Evolutionary conservation across 2,113 vertebrate genomes (phyloP).

Genomic region (Pseudorasbora parva): DNA sequence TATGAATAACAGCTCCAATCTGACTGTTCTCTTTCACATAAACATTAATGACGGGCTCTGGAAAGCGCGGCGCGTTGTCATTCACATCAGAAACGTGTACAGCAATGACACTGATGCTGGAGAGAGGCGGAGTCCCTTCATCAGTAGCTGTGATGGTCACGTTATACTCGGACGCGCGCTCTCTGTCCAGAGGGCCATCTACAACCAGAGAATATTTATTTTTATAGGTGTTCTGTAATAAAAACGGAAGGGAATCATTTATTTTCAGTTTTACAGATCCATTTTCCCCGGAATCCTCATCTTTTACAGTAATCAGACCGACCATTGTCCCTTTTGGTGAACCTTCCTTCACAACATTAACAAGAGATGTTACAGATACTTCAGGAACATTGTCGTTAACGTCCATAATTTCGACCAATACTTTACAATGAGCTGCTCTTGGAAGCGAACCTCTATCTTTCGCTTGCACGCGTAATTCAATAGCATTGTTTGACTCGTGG

Average conservation of each 20-base stretch:
- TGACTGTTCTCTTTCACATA: too few species aligned
- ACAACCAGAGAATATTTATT: constrained; percentile 59
- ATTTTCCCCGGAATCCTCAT: constrained; percentile 67
- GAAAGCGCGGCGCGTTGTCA: too few species aligned
- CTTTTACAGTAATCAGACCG: constrained; percentile 70
- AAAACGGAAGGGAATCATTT: constrained; percentile 4
- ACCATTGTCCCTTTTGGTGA: constrained; percentile 56
- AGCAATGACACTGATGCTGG: too few species aligned
- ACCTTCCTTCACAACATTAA: constrained; percentile 62
- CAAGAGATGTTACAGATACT: constrained; percentile 74
- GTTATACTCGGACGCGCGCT: constrained; percentile 59
- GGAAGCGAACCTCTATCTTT: constrained; percentile 71
- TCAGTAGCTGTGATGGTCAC: constrained; percentile 64
- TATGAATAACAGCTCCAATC: too few species aligned
- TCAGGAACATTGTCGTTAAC: constrained; percentile 82
- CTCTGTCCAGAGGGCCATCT: constrained; percentile 64
- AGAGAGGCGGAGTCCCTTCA: constrained; percentile 58
- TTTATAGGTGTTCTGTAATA: constrained; percentile 41
- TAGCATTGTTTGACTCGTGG: constrained; percentile 72
- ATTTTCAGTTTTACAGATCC: constrained; percentile 24
- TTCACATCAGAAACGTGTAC: too few species aligned
- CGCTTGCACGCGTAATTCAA: constrained; percentile 77
- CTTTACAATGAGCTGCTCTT: constrained; percentile 77
- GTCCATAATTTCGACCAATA: constrained; percentile 79
- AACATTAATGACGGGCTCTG: too few species aligned